Base-by-base conservation (phyloP, 2,113 vertebrate genomes). In the Ameiurus melas region DNA sequence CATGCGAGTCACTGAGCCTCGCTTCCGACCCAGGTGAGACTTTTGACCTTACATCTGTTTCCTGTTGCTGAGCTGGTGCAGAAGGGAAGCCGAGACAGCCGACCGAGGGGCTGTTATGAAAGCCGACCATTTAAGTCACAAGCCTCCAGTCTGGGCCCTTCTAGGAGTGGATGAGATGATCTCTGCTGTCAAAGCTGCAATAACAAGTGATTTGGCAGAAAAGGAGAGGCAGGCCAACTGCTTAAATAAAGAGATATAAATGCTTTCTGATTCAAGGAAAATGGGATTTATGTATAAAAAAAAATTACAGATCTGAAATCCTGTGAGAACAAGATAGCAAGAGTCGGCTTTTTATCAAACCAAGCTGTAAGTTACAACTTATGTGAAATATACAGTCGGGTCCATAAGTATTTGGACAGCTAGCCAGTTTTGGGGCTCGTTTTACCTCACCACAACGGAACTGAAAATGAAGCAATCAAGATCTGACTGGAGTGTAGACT, bases 31-130 rank as follows among this genome's bases (percentile, higher is more conserved):
- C 94, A 95, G 95, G 95, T 96, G 95, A 95, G 94, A 94, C 95
- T 94, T 95, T 94, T 96, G 95, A 96, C 94, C 95, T 93, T 93
- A 94, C 95, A 95, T 95, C 95, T 95, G 94, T 94, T 96, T 94
- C 91, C 93, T 91, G 93, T 94, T 94, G 93, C 90, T 79, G 87
- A n/a, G 83, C 77, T 58, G 88, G 89, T 85, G 92, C 87, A 84
- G 91, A 66, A 55, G 84, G 77, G 43, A 53, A 77, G 51, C 19
- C 39, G 36, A 75, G 53, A 43, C 68, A 9, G 10, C 13, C 16
- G 19, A 27, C 27, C 57, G 57, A 33, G 55, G 47, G 47, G 71
- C 75, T 68, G 86, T 43, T 86, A 75, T 89, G 43, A 84, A 87
- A 87, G 55, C 58, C 64, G 87, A 88, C 75, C 82, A 66, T 89